Base-by-base conservation (phyloP, 2,113 vertebrate species). In the Lasiurus cinereus region DNA sequence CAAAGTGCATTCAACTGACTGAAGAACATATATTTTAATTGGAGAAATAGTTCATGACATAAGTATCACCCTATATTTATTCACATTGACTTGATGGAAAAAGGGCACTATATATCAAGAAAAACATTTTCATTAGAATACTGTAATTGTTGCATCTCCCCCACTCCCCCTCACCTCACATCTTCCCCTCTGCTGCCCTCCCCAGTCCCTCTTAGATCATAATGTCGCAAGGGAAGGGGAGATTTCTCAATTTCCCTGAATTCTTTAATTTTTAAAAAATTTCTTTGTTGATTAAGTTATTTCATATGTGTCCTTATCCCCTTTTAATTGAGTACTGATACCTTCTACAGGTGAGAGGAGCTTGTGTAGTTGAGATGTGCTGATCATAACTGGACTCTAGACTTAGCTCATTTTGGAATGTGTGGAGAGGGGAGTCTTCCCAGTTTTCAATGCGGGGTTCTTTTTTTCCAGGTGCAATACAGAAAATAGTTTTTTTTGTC, bases 11-110 rank as follows among this genome's bases (percentile, higher is more conserved):
- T 50, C 66, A 89, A 91, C 8, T 93, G 1, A 16, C 76, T 59
- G 94, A 50, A 92, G 89, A 97, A 97, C 10, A 94, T 31, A 69
- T 4, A 27, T 84, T 7, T 83, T 1, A 12, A 82, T 92, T 96
- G 90, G 43, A 93, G 67, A 97, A 92, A 90, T 62, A 88, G 8
- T 54, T 91, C 29, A 76, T 13, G 12, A 22, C 15, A 90, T 59
- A 79, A 50, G n/a, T 80, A 52, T 85, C 36, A 88, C 36, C 39
- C 1, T 33, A 52, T 95, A 48, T 82, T 29, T 69, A 78, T 95
- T 86, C 90, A 95, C 94, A 87, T 16, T 76, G 36, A 79, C 56
- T 94, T 91, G n/a, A 13, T 93, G 5, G 50, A 54, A 87, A 96
- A 94, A 89, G 0, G 43, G 27, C 13, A 88, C 62, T 94, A 94